A percentile compares a stretch with the other conserved stretches of the same genome.
These are phyloP conservation scores for Sesamia nonagrioides DNA, from an alignment of 1,140 invertebrate genomes.

Conservation along the genomic window DNA sequence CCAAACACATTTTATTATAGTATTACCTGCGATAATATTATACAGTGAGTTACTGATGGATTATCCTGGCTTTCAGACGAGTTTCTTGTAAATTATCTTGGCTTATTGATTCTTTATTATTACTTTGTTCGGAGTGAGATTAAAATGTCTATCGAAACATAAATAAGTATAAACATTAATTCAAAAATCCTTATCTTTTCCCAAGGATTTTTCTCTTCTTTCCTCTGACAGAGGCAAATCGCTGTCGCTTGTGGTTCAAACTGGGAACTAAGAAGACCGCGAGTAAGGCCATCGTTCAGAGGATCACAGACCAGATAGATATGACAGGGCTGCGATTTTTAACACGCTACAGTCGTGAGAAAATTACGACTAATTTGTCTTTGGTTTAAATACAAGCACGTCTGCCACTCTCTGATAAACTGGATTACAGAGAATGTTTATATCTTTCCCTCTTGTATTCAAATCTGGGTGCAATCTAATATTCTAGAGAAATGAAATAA, in stretches of 20 bases:
- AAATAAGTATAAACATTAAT: too few species aligned
- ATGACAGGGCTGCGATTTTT: constrained; percentile 27
- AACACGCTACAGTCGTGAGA: constrained; percentile 14
- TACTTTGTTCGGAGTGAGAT: too few species aligned
- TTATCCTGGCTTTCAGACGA: too few species aligned
- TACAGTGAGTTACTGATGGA: too few species aligned
- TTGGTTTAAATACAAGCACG: background rate
- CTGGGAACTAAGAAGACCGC: background rate
- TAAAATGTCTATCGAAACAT: too few species aligned
- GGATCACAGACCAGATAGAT: constrained; percentile 30
- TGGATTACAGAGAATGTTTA: background rate
- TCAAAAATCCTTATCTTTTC: too few species aligned
- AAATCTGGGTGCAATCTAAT: background rate
- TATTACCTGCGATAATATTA: too few species aligned
- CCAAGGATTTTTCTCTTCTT: background rate
- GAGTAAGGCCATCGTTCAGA: constrained; percentile 11
- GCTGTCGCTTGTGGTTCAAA: background rate
- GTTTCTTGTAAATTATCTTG: too few species aligned
- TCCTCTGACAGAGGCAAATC: background rate
- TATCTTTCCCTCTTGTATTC: background rate
- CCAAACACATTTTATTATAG: too few species aligned
- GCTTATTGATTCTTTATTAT: too few species aligned
- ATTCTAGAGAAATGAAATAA: background rate
- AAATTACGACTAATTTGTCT: constrained; percentile 26
- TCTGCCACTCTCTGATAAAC: background rate